Evolutionary conservation across 2,113 vertebrate species (phyloP), one percentile per base, ranked within the genome.

Genomic region (Sinocyclocheilus grahami): DNA sequence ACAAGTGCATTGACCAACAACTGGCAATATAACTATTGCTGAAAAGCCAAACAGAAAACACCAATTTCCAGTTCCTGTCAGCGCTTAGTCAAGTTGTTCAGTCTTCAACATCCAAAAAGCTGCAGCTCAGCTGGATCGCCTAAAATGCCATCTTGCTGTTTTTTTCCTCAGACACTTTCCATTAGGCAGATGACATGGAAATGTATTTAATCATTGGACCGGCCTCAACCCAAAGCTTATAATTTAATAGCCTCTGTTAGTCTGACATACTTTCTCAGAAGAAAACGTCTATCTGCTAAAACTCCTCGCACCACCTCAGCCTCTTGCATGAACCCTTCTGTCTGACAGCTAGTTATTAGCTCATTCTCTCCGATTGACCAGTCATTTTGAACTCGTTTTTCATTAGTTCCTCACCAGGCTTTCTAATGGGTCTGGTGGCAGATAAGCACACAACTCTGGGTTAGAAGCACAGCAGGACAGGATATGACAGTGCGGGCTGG

Each of bases 281-380:
- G 77, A 81, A 87, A 79, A 51, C 46, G 82, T 80, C 77, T 58
- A 71, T 75, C 16, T 53, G 53, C 37, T 20, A 71, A 81, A 58
- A 48, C 33, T 76, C 53, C 30, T 51, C 18, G 20, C 65, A 60
- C 78, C 79, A 86, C 46, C 63, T 82, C 63, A 74, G 48, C 30
- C 30, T 72, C 7, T 33, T 65, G 46, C 14, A 86, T 86, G 81
- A 86, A 60, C 69, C 82, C 82, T 81, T 88, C 76, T 76, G 18
- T 65, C 81, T 65, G 82, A 86, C 80, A 88, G 77, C 80, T 75
- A 72, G 76, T 75, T 83, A 86, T 88, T 84, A 88, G 80, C 80
- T 82, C 80, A 82, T 82, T 82, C 27, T 71, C 77, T 69, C 46
- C 24, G 22, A 69, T 9, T 51, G 63, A 53, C 63, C 81, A 80